Evolutionary conservation across 1,140 invertebrate species (phyloP), one percentile per base, ranked within the genome.

Genomic region (Trachelipus rathkii): DNA sequence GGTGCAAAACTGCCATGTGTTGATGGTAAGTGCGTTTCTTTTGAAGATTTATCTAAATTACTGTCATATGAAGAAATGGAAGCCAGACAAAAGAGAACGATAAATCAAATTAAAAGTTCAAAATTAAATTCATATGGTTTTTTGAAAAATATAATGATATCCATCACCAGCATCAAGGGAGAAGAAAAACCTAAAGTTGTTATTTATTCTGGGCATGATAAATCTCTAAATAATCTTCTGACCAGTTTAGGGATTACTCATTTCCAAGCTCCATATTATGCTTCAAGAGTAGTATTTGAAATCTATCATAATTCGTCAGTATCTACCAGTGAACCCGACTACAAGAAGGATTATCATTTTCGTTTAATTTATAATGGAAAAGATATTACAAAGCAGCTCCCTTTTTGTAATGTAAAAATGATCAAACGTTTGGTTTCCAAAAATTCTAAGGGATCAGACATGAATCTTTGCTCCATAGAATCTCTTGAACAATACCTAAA

Each of bases 201-300:
- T 9, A 79, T 96, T 0, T 97, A 95, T 84, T 96, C 94, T 0
- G 95, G 93, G 0, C 95, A 97, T 83, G 95, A 96, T 84, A 92
- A 92, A 82, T 96, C 95, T 0, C 81, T 96, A 23, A 92, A 94
- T 81, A 92, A 93, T 81, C 84, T 97, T 4, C 88, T 92, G 3
- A 88, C 91, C 7, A 92, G 93, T 0, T 83, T 97, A 23, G 93
- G 93, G 0, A 84, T 93, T 44, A 85, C 88, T 70, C 87, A 89
- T 81, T 85, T 85, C 83, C 87, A 89, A 2, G 87, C 92, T 44
- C 88, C 87, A 77, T 88, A 91, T 45, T 97, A 94, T 85, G 94
- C 93, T 0, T 92, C 94, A 0, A 86, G 95, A 74, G 86, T 97
- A 76, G 89, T 94, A 5, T 91, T 97, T 82, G 95, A 97, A 85